phyloP scores from a whole-genome alignment of 2,888 invertebrate species.

The Lutraria lutraria region DNA sequence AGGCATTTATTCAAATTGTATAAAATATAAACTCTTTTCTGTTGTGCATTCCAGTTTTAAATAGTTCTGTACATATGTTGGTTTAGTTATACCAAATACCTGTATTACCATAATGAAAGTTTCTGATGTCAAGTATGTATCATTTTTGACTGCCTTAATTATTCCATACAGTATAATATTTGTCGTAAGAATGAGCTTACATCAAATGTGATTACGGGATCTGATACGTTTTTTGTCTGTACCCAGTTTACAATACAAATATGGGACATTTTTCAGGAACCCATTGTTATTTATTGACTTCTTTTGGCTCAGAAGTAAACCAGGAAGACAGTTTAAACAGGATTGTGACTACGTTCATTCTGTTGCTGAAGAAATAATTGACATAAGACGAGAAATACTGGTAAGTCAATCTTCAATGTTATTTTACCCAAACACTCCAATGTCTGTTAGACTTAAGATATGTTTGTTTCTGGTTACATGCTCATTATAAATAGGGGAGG shows the following conservation, averaged over 20 bases:
- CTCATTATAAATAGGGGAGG: too few relatives aligned
- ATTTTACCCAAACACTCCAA: conserved; percentile 16
- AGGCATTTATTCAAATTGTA: too few relatives aligned
- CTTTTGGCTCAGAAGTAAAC: conserved; percentile 71
- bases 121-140: too few relatives aligned
- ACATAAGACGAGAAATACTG: conserved; percentile 73
- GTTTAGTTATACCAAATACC: too few relatives aligned
- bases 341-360: conserved; percentile 79
- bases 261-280: conserved; percentile 32
- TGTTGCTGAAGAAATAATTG: conserved; percentile 79
- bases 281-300: conserved; percentile 76
- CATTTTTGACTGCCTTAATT: too few relatives aligned
- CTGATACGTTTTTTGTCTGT: background rate
- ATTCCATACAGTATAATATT: background rate
- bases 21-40: too few relatives aligned
- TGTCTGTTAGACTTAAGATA: too few relatives aligned
- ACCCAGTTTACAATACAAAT: background rate
- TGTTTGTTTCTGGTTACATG: too few relatives aligned
- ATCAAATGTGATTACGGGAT: too few relatives aligned
- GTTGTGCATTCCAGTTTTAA: too few relatives aligned
- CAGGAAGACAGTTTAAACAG: conserved; percentile 75
- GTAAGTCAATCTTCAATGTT: conserved; percentile 62
- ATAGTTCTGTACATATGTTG: too few relatives aligned
- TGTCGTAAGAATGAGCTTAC: background rate
- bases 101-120: too few relatives aligned